Percentiles rank a stretch among this genome's conserved stretches.
These are phyloP conservation scores for Julus scanicus DNA, from an alignment of 2,888 invertebrate species.

Conservation along the genomic window DNA sequence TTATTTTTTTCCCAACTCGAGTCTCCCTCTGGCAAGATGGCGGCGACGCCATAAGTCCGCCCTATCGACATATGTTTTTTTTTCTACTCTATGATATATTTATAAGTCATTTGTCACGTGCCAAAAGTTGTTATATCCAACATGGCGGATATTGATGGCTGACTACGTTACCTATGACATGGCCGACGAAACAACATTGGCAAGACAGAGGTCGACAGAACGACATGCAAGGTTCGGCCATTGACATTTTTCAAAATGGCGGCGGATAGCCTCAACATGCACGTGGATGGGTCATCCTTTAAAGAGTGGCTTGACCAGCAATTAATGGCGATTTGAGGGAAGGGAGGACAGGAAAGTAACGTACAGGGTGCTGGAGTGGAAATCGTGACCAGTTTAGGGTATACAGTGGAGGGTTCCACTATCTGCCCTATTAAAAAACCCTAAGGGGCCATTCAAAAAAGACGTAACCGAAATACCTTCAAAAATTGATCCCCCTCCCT, in stretches of 20 bases:
- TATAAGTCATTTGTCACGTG: conserved; percentile 33
- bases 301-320: conserved; percentile 2
- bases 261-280: neutral
- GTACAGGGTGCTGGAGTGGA: neutral
- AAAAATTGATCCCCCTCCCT: no score
- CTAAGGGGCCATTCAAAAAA: no score
- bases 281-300: neutral
- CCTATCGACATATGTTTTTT: neutral
- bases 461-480: no score
- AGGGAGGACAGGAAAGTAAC: neutral
- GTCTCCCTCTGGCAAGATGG: conserved; percentile 21
- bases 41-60: conserved; percentile 16
- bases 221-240: conserved; percentile 1
- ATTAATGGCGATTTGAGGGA: neutral
- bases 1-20: neutral
- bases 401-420: no score
- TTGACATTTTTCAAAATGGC: neutral
- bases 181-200: conserved; percentile 3
- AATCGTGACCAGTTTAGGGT: neutral
- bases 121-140: conserved; percentile 26
- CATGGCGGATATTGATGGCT: conserved; percentile 20
- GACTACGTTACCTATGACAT: conserved; percentile 16
- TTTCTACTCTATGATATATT: conserved; percentile 1
- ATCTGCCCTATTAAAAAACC: no score
- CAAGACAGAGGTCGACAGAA: neutral